phyloP scores from a whole-genome alignment of 2,888 invertebrate species.

The Phragmatobia fuliginosa region DNA sequence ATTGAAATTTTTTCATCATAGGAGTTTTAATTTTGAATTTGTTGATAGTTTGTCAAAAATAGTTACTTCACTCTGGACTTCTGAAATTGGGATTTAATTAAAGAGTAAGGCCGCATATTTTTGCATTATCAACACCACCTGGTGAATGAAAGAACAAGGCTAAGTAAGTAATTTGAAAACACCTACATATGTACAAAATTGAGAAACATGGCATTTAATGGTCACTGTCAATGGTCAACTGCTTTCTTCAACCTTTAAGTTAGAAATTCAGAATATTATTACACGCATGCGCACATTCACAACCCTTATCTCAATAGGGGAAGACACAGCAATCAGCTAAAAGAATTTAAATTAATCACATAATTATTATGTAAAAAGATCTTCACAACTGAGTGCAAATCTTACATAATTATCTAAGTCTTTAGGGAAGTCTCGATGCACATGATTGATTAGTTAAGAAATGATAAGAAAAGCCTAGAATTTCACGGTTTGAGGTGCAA shows the following conservation, averaged over 20 bases:
- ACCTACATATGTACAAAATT: neutral
- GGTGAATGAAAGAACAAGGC: neutral
- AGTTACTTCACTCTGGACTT: too few relatives aligned
- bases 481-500: constrained; percentile 6
- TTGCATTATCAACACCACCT: neutral
- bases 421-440: constrained; percentile 9
- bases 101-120: too few relatives aligned
- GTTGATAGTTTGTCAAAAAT: too few relatives aligned
- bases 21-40: too few relatives aligned
- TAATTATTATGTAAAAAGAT: neutral
- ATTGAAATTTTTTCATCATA: too few relatives aligned
- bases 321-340: neutral
- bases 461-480: constrained; percentile 2
- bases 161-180: neutral
- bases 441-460: constrained; percentile 6
- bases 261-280: neutral
- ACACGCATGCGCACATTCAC: neutral
- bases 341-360: neutral
- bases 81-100: too few relatives aligned
- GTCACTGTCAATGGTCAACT: neutral
- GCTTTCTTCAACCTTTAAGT: neutral
- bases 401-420: constrained; percentile 7
- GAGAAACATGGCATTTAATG: neutral
- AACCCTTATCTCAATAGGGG: neutral
- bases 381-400: neutral